Evolutionary conservation across 2,888 invertebrate species (phyloP), one percentile per base, ranked within the genome.

Genomic region (Trisateles emortualis): DNA sequence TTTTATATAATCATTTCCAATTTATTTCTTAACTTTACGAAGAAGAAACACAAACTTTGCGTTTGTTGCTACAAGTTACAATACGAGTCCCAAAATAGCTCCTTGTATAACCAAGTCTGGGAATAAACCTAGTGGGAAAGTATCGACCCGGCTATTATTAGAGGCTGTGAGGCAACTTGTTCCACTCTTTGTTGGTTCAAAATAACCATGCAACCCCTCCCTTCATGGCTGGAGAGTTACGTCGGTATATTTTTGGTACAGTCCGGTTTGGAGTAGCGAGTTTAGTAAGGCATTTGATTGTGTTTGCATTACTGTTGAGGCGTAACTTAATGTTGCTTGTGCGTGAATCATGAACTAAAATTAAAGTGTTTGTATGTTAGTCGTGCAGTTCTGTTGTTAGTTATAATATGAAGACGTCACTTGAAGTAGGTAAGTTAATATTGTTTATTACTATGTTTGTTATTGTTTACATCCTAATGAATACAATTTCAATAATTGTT

Each of bases 71-170:
- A 71, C 46, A 64, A 72, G 74, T 72, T 82, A 83, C 82, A 80
- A 79, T 77, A 74, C 59, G 55, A 74, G 72, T 60, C 72, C 80
- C 24, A 77, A 80, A 88, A 88, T 89, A 88, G 77, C 78, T 62
- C 78, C 82, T 81, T 82, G 84, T 84, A 78, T 76, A 84, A 80
- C 77, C 76, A 78, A 74, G 76, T 77, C 83, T 81, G 74, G 81
- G 82, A 88, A 87, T 87, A 85, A 67, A 76, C 72, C 67, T 66
- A 78, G 77, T 84, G 81, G 76, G 82, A 85, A 88, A 86, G 84
- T 86, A 86, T 85, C 80, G 81, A 81, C 62, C 79, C 59, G 52
- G 74, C 76, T 90, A 90, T 87, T 82, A 75, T 78, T 85, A 86
- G 86, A 64, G 45, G 46, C 63, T 67, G 64, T 69, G 70, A 63